Percentiles rank a stretch among this genome's conserved stretches.
These are phyloP conservation scores for Acanthosepion lycidas DNA, from an alignment of 2,888 invertebrate genomes.

Conservation along the genomic window DNA sequence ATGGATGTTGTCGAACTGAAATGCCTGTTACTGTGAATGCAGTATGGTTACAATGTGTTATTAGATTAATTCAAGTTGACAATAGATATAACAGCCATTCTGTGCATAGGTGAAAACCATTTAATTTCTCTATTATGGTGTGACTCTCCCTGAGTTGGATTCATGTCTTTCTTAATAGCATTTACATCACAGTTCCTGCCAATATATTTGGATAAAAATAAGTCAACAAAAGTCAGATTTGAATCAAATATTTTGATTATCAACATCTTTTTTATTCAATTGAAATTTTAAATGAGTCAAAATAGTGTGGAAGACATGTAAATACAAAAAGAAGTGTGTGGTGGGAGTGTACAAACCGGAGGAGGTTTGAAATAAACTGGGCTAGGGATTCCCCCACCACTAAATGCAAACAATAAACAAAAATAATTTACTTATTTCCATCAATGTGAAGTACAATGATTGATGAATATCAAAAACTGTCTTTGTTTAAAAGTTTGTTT, in stretches of 20 bases:
- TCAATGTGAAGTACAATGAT: background rate
- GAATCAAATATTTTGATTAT: background rate
- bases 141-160: no score
- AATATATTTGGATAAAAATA: background rate
- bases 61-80: no score
- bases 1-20: no score
- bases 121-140: no score
- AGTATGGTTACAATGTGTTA: no score
- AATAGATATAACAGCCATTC: no score
- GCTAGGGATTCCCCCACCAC: no score
- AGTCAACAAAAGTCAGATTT: background rate
- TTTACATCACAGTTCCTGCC: no score
- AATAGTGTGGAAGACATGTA: slow-evolving; percentile 17
- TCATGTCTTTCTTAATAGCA: no score
- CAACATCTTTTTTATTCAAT: background rate
- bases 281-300: background rate
- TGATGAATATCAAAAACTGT: background rate
- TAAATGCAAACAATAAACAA: background rate
- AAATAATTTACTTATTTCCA: background rate
- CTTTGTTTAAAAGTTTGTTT: no score
- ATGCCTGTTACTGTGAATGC: no score
- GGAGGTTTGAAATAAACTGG: background rate
- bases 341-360: background rate
- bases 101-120: no score
- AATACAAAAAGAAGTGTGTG: background rate